Evolutionary conservation across 2,888 invertebrate genomes (phyloP).

Genomic region (Arge pagana): DNA sequence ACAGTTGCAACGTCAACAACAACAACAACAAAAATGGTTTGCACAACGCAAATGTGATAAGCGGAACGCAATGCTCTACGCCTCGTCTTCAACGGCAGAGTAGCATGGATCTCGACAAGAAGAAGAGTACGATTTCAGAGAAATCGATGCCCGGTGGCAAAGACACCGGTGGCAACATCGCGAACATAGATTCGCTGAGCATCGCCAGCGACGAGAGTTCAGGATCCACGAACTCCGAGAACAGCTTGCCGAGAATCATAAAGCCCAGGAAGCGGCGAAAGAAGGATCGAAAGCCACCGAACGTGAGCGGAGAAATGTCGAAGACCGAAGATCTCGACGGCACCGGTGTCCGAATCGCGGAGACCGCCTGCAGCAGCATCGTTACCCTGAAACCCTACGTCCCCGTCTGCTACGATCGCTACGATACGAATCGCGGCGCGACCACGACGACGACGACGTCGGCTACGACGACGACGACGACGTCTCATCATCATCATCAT

Average conservation of each 20-base stretch:
- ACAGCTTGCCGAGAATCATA: conserved; percentile 83
- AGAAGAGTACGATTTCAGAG: conserved; percentile 36
- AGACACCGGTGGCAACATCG: conserved; percentile 52
- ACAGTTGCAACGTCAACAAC: conserved; percentile 50
- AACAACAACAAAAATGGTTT: conserved; percentile 42
- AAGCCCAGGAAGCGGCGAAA: conserved; percentile 88
- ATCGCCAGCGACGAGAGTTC: conserved; percentile 80
- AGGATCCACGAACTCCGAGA: conserved; percentile 68
- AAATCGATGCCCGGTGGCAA: conserved; percentile 54
- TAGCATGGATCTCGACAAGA: conserved; percentile 28
- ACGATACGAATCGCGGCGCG: conserved; percentile 34
- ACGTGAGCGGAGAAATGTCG: conserved; percentile 38
- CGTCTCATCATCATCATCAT: no score
- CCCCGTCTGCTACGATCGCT: conserved; percentile 53
- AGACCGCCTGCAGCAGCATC: conserved; percentile 45
- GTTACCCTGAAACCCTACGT: conserved; percentile 60
- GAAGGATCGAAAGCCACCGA: conserved; percentile 81
- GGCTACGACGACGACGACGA: no score
- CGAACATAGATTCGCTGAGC: conserved; percentile 71
- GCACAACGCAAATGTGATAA: conserved; percentile 24
- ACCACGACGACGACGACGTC: no score
- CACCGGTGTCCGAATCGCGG: conserved; percentile 28
- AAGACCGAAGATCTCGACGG: conserved; percentile 26
- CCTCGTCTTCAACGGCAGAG: conserved; percentile 30
- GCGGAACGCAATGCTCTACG: conserved; percentile 31